Percentiles rank a stretch among this genome's conserved stretches.
These are phyloP conservation scores for Polypedilum pembai DNA, from an alignment of 1,140 invertebrate genomes.

Conservation along the genomic window DNA sequence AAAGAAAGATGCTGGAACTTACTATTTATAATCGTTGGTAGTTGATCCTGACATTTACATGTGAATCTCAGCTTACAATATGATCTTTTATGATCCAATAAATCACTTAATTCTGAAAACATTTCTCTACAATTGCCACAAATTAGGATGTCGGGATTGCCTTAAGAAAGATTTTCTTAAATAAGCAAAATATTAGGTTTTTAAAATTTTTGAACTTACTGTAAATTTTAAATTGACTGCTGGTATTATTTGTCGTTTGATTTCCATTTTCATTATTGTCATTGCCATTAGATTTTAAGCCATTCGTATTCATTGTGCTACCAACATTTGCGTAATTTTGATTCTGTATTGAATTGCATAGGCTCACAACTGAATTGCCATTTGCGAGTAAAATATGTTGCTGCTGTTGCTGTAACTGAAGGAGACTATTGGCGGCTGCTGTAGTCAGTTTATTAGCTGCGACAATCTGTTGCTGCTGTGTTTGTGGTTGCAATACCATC, in stretches of 20 bases:
- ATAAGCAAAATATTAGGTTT: not conserved
- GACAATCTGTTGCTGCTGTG: constrained; percentile 36
- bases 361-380: constrained; percentile 36
- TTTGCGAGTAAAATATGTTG: constrained; percentile 38
- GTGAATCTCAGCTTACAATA: constrained; percentile 79
- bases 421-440: constrained; percentile 39
- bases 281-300: constrained; percentile 32
- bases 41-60: constrained; percentile 66
- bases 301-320: constrained; percentile 34
- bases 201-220: constrained; percentile 48
- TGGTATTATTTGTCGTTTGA: constrained; percentile 36
- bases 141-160: constrained; percentile 78
- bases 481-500: constrained; percentile 37
- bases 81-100: constrained; percentile 78
- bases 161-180: constrained; percentile 46
- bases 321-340: constrained; percentile 32
- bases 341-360: constrained; percentile 32
- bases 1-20: not conserved
- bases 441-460: constrained; percentile 28
- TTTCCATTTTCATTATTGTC: constrained; percentile 41
- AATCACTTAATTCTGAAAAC: constrained; percentile 70
- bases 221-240: constrained; percentile 52
- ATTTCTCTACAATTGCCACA: constrained; percentile 81
- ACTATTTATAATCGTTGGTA: constrained; percentile 41
- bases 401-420: constrained; percentile 45